Conservation (phyloP, 2,888 invertebrate genomes). For the Coelopa pilipes region DNA sequence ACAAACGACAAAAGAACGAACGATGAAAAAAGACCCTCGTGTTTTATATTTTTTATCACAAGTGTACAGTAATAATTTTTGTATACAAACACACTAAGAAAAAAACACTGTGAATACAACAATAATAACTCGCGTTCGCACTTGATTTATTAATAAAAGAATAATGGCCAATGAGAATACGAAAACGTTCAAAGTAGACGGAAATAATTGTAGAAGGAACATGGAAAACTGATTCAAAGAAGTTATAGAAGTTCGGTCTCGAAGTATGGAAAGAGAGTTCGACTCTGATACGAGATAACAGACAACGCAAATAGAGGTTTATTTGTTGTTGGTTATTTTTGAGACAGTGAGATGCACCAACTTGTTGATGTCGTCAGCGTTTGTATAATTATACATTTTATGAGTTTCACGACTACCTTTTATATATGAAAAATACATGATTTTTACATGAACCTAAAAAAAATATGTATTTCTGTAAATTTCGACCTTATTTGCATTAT, state of each 20-base stretch:
- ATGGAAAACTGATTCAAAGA: conserved; percentile 1
- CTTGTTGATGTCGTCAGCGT: no score
- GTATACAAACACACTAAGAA: conserved; percentile 7
- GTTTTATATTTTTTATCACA: conserved; percentile 35
- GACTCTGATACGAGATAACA: conserved; percentile 5
- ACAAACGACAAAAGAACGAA: conserved; percentile 15
- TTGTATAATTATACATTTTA: no score
- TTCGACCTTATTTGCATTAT: no score
- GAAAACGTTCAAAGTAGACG: conserved; percentile 15
- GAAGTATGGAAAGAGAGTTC: not conserved
- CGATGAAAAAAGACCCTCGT: not conserved
- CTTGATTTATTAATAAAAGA: conserved; percentile 32
- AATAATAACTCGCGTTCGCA: conserved; percentile 20
- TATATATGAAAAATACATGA: no score
- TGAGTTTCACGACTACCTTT: no score
- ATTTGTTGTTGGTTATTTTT: not conserved
- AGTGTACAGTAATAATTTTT: conserved; percentile 30
- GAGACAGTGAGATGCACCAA: no score
- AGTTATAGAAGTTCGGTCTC: no score
- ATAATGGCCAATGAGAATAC: conserved; percentile 27
- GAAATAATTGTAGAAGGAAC: conserved; percentile 6
- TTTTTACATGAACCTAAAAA: no score
- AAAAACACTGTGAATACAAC: conserved; percentile 25
- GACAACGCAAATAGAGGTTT: conserved; percentile 6
- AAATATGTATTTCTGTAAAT: no score